Evolutionary conservation across 2,113 vertebrate species (phyloP).

Genomic region (Jacana jacana): DNA sequence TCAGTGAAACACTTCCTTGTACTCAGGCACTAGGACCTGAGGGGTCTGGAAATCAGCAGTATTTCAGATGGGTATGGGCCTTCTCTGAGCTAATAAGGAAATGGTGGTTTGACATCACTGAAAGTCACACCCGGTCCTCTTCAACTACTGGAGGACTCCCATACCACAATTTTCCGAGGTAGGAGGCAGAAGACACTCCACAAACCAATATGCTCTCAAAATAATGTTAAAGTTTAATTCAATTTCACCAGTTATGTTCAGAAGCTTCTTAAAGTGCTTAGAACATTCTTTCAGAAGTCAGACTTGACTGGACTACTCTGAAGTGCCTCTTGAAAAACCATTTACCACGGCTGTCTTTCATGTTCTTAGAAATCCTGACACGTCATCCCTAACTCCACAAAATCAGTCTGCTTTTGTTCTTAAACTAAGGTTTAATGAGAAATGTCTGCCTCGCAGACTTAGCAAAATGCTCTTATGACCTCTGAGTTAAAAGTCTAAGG

Average conservation of each 20-base stretch:
- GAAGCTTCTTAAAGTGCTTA: not conserved
- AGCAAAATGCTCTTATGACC: not conserved
- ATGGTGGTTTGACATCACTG: not conserved
- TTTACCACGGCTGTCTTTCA: not conserved
- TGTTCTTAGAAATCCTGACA: not conserved
- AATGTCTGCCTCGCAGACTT: not conserved
- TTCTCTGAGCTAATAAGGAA: not conserved
- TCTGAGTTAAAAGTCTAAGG: not conserved
- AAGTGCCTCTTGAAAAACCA: not conserved
- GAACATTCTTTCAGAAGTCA: not conserved
- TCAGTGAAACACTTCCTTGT: fast-evolving
- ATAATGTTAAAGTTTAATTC: not conserved
- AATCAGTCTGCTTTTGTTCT: not conserved
- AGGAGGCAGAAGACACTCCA: not conserved
- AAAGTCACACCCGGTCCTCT: not conserved
- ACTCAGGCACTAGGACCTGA: not conserved
- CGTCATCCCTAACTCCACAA: not conserved
- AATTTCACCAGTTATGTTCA: not conserved
- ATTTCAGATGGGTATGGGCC: not conserved
- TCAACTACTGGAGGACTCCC: not conserved
- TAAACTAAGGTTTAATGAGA: not conserved
- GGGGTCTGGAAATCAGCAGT: not conserved
- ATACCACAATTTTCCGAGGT: not conserved
- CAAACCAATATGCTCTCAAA: not conserved
- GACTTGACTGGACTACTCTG: not conserved